Percentiles rank a stretch among this genome's conserved stretches.
These are phyloP conservation scores for Ophion slaviceki DNA, from an alignment of 2,888 invertebrate species.

Conservation along the genomic window DNA sequence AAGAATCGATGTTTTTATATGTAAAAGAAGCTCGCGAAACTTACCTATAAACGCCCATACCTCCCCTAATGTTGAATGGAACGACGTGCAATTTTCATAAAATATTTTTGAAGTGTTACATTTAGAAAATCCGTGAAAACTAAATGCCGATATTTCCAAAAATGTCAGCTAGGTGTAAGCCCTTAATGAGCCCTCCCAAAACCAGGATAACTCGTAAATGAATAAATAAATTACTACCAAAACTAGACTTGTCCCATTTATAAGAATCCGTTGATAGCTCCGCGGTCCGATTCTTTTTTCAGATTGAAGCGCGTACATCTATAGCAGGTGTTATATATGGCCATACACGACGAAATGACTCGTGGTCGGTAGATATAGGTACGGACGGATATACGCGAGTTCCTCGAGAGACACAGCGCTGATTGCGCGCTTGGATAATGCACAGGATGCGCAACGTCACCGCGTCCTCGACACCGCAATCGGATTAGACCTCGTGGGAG, in stretches of 20 bases:
- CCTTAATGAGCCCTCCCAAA: no score
- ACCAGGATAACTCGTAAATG: no score
- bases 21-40: no score
- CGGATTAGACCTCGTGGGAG: constrained; percentile 75
- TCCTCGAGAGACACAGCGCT: constrained; percentile 60
- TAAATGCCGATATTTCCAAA: no score
- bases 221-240: no score
- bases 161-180: no score
- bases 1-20: no score
- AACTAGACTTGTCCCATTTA: not conserved
- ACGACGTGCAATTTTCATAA: no score
- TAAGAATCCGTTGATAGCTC: not conserved
- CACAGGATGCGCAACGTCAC: constrained; percentile 67
- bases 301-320: not conserved
- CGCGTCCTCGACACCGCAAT: constrained; percentile 66
- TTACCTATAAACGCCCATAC: no score
- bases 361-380: constrained; percentile 6
- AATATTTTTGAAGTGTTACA: no score
- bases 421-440: constrained; percentile 74
- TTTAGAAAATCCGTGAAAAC: no score
- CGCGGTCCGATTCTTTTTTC: not conserved
- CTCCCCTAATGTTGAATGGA: no score
- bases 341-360: constrained; percentile 1
- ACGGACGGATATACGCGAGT: not conserved
- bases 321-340: not conserved